Base-by-base conservation (phyloP, 64 coral and sea anemone species). In the Stichodactyla helianthus region DNA sequence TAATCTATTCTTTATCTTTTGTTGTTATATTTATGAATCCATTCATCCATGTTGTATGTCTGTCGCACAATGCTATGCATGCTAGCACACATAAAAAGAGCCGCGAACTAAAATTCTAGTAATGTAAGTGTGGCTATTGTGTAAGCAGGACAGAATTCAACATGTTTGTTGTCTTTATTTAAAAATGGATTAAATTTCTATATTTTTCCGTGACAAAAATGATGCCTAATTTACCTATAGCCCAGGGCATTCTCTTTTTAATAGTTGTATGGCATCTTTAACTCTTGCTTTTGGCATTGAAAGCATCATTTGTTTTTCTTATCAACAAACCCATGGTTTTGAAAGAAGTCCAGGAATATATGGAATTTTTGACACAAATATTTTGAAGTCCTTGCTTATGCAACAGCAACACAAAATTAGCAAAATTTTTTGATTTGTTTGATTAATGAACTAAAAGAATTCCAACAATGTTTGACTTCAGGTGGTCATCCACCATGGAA, bases 91-190 rank as follows among this genome's bases (percentile, higher is more conserved):
- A 81, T 28, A 53, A 81, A 81, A 19, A 8, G 8, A 53, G 54
- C 19, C 52, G 7, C 6, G 78, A 52, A 71, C 50, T 67, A 12
- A 28, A 53, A 83, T 51, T 18, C 22, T 31, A 53, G 23, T 35
- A 54, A 15, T 82, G 44, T 57, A 51, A 64, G 85, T 81, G 25
- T 79, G 79, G 81, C 91, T 83, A 74, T 87, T 86, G 83, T 92
- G 87, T 92, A 93, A 93, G 91, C 82, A 85, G 89, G 91, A 89
- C 87, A 88, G 77, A 93, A 90, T 93, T 78, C 87, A 97, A 92
- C 94, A 84, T 84, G 59, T 55, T 74, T 74, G 68, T 74, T 10
- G 68, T 74, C 68, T 74, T 26, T 31, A 31, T 11, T 31, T 74
- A 13, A 31, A 74, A 31, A 74, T 74, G 25, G 68, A 12, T 74